These are phyloP conservation scores for Gopherus flavomarginatus DNA, from an alignment of 2,113 vertebrate species.

Conservation along the genomic window DNA sequence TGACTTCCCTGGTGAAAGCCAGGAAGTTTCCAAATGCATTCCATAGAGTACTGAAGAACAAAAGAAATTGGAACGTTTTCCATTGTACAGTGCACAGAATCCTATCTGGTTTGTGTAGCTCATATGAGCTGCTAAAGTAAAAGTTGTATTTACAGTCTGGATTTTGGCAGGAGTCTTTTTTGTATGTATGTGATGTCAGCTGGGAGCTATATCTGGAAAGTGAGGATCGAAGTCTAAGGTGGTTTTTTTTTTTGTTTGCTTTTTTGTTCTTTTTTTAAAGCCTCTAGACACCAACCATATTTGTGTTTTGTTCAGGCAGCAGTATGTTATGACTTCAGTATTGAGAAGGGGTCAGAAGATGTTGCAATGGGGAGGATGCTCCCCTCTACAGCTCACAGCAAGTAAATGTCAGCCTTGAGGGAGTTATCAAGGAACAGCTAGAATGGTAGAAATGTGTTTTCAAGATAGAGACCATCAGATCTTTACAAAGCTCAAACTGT, in stretches of 20 bases:
- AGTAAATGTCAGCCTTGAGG: not conserved
- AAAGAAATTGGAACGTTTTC: not conserved
- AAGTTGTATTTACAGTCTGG: not conserved
- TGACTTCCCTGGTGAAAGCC: not conserved
- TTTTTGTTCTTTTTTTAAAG: not conserved
- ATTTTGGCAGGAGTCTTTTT: not conserved
- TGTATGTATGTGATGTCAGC: not conserved
- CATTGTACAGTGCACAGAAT: not conserved
- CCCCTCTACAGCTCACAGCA: not conserved
- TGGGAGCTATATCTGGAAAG: not conserved
- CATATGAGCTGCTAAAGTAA: not conserved
- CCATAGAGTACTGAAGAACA: not conserved
- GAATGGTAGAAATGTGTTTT: not conserved
- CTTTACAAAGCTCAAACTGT: rapidly evolving
- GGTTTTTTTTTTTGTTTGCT: not conserved
- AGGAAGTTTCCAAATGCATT: not conserved
- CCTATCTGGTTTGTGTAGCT: not conserved
- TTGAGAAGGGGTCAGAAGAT: not conserved
- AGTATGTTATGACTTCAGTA: not conserved
- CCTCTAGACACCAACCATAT: not conserved
- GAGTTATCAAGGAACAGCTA: not conserved
- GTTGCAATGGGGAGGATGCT: not conserved
- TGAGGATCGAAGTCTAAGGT: not conserved
- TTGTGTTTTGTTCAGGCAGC: not conserved
- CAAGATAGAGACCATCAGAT: not conserved